phyloP scores from a whole-genome alignment of 2,888 invertebrate species.

The Meteorus colon region DNA sequence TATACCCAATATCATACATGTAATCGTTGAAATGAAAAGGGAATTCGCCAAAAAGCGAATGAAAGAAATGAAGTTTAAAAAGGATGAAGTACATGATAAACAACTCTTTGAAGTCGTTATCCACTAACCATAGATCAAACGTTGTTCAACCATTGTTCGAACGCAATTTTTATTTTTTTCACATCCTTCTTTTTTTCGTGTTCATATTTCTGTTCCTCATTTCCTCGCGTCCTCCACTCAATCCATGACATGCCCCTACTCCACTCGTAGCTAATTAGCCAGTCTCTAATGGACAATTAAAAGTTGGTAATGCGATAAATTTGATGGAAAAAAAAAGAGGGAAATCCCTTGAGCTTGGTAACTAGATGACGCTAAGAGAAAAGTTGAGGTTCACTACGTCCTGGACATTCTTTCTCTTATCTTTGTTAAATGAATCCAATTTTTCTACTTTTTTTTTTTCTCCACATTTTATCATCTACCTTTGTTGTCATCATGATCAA shows the following conservation, averaged over 20 bases:
- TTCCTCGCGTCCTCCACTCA: slow-evolving; percentile 16
- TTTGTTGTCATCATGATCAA: background rate
- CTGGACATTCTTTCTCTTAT: slow-evolving; percentile 24
- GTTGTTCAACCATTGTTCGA: background rate
- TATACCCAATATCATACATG: background rate
- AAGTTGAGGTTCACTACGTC: slow-evolving; percentile 42
- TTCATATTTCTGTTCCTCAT: slow-evolving; percentile 12
- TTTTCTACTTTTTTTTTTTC: background rate
- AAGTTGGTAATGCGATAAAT: slow-evolving; percentile 61
- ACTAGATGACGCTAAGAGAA: slow-evolving; percentile 51
- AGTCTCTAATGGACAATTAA: slow-evolving; percentile 60
- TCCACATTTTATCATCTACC: background rate
- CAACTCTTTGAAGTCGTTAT: background rate
- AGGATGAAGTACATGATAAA: background rate
- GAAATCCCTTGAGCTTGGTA: slow-evolving; percentile 43
- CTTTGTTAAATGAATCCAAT: slow-evolving; percentile 25
- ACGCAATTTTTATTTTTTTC: background rate
- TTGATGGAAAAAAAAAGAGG: slow-evolving; percentile 57
- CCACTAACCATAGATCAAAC: background rate
- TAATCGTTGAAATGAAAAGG: background rate
- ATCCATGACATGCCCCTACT: slow-evolving; percentile 23
- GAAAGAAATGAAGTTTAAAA: background rate
- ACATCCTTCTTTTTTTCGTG: background rate
- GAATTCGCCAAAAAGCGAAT: background rate
- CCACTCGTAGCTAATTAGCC: slow-evolving; percentile 53